Evolutionary conservation across 2,888 invertebrate genomes (phyloP).

Genomic region (Plagodis pulveraria): DNA sequence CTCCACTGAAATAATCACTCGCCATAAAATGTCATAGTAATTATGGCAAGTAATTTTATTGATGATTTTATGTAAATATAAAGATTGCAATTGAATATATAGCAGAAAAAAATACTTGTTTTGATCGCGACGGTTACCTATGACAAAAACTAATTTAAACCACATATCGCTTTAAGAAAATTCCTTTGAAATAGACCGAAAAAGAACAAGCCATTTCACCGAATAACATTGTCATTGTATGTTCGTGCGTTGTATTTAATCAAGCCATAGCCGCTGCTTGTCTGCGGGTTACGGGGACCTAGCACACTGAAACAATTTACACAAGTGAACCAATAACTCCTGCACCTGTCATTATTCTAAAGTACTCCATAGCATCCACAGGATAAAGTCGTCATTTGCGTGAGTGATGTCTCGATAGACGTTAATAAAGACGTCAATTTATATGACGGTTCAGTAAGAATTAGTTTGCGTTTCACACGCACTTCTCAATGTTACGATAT

Average conservation of each 20-base stretch:
- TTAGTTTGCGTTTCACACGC: conserved; percentile 78
- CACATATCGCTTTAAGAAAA: too few relatives aligned
- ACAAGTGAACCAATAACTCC: conserved; percentile 67
- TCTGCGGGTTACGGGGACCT: conserved; percentile 20
- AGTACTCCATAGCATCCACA: conserved; percentile 40
- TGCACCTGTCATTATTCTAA: conserved; percentile 31
- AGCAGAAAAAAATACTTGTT: too few relatives aligned
- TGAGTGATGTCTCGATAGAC: conserved; percentile 35
- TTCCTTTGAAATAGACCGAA: conserved; percentile 18
- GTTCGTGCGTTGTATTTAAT: conserved; percentile 39
- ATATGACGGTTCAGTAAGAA: conserved; percentile 26
- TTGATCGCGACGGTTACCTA: too few relatives aligned
- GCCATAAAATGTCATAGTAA: too few relatives aligned
- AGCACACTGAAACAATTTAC: conserved; percentile 65
- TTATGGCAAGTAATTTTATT: too few relatives aligned
- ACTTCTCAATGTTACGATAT: conserved; percentile 22
- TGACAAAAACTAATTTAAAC: neutral
- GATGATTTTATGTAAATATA: too few relatives aligned
- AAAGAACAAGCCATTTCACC: conserved; percentile 14
- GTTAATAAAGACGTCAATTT: conserved; percentile 70
- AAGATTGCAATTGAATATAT: too few relatives aligned
- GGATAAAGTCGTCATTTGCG: conserved; percentile 51
- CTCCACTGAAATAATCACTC: too few relatives aligned
- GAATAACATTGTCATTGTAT: conserved; percentile 22
- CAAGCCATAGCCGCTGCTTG: conserved; percentile 24